Percentiles rank a stretch among this genome's conserved stretches.
Evolutionary conservation across 2,113 vertebrate species (phyloP).

Genomic region (Paralichthys olivaceus): DNA sequence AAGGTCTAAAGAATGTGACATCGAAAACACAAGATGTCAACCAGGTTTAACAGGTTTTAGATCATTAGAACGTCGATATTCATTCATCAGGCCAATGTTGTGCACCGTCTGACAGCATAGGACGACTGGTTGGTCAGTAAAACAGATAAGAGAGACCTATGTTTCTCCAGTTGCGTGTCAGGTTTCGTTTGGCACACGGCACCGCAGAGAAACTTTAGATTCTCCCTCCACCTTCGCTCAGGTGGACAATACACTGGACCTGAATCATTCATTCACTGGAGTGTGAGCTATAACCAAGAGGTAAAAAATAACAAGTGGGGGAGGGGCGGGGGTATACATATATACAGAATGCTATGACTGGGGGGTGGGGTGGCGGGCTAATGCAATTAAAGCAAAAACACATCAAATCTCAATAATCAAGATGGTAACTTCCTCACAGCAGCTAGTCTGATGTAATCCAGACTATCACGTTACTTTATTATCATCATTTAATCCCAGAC

Average conservation of each 20-base stretch:
- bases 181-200: constrained; percentile 59
- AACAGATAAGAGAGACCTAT: background rate
- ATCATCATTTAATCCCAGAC: too few species aligned
- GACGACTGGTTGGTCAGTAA: background rate
- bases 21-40: too few species aligned
- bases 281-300: background rate
- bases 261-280: constrained; percentile 72
- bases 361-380: background rate
- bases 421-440: too few species aligned
- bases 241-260: constrained; percentile 53
- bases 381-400: background rate
- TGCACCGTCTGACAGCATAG: background rate
- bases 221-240: constrained; percentile 46
- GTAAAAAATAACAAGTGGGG: background rate
- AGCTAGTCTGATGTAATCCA: too few species aligned
- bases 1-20: too few species aligned
- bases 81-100: background rate
- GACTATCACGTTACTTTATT: too few species aligned
- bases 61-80: background rate
- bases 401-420: too few species aligned
- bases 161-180: constrained; percentile 35
- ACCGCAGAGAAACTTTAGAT: constrained; percentile 76
- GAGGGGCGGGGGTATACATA: background rate
- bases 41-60: background rate
- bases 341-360: background rate